Conservation (phyloP, 2,113 vertebrate genomes). For the Menura novaehollandiae region DNA sequence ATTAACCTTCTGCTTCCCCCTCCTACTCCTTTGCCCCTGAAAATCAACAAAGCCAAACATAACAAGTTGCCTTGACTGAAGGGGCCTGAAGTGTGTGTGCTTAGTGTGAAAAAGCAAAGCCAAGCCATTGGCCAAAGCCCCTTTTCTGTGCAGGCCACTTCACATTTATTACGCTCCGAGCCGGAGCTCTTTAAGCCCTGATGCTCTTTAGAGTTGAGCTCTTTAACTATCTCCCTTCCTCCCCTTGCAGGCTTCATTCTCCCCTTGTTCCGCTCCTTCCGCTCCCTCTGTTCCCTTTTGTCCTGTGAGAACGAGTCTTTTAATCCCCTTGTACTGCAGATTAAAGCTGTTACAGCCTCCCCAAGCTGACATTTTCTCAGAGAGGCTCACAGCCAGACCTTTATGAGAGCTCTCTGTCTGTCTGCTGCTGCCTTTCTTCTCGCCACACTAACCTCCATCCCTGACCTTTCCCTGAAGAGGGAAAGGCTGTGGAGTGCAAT, state of each 20-base stretch:
- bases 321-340: conserved; percentile 56
- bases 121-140: not conserved
- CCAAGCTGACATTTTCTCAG: conserved; percentile 57
- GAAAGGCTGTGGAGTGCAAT: not conserved
- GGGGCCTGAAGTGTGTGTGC: conserved; percentile 25
- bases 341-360: conserved; percentile 52
- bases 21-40: conserved; percentile 22
- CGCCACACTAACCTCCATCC: not conserved
- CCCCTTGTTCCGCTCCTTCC: conserved; percentile 9
- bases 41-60: conserved; percentile 50
- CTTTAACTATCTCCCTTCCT: conserved; percentile 48
- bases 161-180: not conserved
- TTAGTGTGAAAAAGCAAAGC: conserved; percentile 16
- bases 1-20: conserved; percentile 31
- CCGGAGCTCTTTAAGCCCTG: not conserved
- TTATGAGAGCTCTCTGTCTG: conserved; percentile 31
- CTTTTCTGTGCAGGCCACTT: conserved; percentile 23
- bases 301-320: conserved; percentile 42
- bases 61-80: not conserved
- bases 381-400: conserved; percentile 41
- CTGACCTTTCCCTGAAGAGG: conserved; percentile 16
- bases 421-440: conserved; percentile 52
- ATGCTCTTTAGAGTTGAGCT: conserved; percentile 40
- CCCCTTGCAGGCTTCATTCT: not conserved
- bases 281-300: conserved; percentile 2